Conservation (phyloP, 2,113 vertebrate genomes). For the Dasyornis broadbenti region DNA sequence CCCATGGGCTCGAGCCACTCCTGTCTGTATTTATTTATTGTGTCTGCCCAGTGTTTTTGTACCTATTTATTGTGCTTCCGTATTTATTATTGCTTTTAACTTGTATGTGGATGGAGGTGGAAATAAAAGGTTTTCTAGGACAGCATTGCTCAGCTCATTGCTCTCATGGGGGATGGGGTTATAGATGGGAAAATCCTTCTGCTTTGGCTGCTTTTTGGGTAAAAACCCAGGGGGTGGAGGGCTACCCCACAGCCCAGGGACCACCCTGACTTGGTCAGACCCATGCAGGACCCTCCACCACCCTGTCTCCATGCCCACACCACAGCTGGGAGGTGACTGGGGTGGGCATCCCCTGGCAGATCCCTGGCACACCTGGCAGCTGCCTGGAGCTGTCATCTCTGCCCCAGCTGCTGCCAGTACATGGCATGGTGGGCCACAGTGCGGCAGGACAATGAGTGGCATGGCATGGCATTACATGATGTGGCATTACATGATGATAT, state of each 20-base stretch:
- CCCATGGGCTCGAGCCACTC: not conserved
- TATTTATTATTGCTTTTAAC: not conserved
- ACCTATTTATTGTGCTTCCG: not conserved
- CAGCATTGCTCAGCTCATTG: not conserved
- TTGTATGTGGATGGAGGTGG: not conserved
- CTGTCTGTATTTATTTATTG: not conserved
- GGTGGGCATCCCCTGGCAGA: not conserved
- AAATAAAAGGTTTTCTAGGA: not conserved
- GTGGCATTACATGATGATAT: no score
- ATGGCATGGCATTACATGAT: accelerated
- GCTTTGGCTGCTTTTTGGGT: not conserved
- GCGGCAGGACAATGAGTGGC: accelerated
- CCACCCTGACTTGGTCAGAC: not conserved
- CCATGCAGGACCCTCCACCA: not conserved
- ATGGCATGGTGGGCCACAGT: not conserved
- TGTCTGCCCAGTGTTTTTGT: not conserved
- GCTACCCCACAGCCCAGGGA: not conserved
- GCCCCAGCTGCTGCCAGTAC: not conserved
- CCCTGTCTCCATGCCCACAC: not conserved
- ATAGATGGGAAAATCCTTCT: not conserved
- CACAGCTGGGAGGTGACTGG: not conserved
- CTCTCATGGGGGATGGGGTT: not conserved
- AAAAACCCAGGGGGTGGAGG: not conserved
- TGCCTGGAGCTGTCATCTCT: not conserved
- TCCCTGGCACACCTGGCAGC: not conserved